Evolutionary conservation across 64 coral and sea anemone genomes (phyloP).

Genomic region (Porites australiensis): DNA sequence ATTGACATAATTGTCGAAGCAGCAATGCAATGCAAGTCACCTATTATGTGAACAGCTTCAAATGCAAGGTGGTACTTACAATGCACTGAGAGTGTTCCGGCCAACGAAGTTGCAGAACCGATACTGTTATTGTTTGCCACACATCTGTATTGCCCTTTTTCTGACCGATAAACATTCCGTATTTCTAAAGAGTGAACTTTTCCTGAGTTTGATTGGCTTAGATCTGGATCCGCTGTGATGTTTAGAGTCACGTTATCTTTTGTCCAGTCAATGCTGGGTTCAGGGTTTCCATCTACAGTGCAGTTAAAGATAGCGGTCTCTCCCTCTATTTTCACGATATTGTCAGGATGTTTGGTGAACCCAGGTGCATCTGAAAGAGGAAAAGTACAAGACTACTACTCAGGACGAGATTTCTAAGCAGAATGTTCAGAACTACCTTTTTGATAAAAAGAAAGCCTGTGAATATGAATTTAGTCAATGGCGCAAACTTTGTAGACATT

Average conservation of each 20-base stretch:
- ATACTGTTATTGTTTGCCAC: not conserved
- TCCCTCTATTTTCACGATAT: not conserved
- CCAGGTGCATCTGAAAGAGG: not conserved
- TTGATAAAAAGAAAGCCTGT: too few species aligned
- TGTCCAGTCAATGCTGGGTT: constrained; percentile 6
- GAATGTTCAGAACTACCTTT: too few species aligned
- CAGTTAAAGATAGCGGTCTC: constrained; percentile 1
- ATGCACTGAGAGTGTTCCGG: not conserved
- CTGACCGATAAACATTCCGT: not conserved
- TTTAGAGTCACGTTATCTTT: not conserved
- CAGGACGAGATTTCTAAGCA: too few species aligned
- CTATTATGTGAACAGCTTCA: too few species aligned
- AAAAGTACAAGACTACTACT: not conserved
- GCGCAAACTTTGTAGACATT: too few species aligned
- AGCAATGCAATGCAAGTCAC: too few species aligned
- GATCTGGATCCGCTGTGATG: not conserved
- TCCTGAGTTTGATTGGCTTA: not conserved
- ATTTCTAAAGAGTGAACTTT: not conserved
- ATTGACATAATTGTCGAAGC: too few species aligned
- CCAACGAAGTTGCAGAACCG: not conserved
- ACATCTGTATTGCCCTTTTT: constrained; percentile 39
- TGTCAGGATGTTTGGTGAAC: not conserved
- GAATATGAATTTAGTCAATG: too few species aligned
- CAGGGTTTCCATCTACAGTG: constrained; percentile 23
- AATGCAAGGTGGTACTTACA: constrained; percentile 39